These are phyloP conservation scores for Gadus chalcogrammus DNA, from an alignment of 2,113 vertebrate species.

Conservation along the genomic window DNA sequence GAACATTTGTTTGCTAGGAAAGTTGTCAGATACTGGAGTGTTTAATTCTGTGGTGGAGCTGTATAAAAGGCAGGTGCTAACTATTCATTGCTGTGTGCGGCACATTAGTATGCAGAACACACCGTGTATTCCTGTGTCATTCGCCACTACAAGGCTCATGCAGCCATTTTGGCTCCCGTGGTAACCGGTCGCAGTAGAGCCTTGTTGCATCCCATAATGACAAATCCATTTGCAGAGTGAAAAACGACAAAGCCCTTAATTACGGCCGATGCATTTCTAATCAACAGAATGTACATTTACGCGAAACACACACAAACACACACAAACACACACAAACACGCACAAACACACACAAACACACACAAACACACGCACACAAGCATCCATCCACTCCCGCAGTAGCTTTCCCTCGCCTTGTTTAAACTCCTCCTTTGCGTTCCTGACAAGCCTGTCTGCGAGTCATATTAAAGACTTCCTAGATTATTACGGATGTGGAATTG, in stretches of 20 bases:
- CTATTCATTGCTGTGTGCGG: slow-evolving; percentile 22
- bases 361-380: too few species aligned
- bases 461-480: slow-evolving; percentile 66
- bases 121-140: too few species aligned
- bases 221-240: slow-evolving; percentile 62
- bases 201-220: slow-evolving; percentile 49
- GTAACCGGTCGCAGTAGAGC: slow-evolving; percentile 46
- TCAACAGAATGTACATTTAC: slow-evolving; percentile 33
- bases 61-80: not conserved
- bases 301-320: too few species aligned
- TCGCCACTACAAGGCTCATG: slow-evolving; percentile 30
- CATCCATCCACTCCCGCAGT: not conserved
- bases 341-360: too few species aligned
- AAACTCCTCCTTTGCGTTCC: slow-evolving; percentile 45
- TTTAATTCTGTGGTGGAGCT: not conserved
- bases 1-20: not conserved
- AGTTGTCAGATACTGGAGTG: not conserved
- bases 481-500: slow-evolving; percentile 62
- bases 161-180: slow-evolving; percentile 47
- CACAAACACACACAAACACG: too few species aligned
- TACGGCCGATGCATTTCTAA: slow-evolving; percentile 49
- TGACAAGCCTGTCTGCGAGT: slow-evolving; percentile 62
- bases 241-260: slow-evolving; percentile 61
- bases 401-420: slow-evolving; percentile 43
- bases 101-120: slow-evolving; percentile 9